Base-by-base conservation (phyloP, 2,797 vertebrate genomes). In the Potorous gilbertii region DNA sequence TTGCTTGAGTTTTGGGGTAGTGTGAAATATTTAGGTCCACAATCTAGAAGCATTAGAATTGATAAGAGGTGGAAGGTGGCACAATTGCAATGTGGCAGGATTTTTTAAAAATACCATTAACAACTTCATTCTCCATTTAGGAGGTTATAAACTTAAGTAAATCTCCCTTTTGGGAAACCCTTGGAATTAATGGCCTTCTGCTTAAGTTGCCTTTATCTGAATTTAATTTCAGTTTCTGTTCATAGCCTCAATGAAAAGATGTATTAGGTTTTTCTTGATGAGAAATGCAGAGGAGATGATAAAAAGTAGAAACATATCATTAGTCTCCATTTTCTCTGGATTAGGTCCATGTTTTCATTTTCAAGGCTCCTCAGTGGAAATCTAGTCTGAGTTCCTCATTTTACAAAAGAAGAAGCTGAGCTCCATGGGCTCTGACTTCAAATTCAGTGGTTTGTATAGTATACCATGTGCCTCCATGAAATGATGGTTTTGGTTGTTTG, bases 101-200 rank as follows among this genome's bases (percentile, higher is more conserved):
- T 90, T 93, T 46, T 55, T 18, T 94, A 56, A 6, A 91, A 97
- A 95, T 52, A 55, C 46, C 50, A 54, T 74, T 59, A 96, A 97
- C 94, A 98, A 92, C 91, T 46, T 54, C 40, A 90, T 9, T 95
- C 16, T 97, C 91, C 96, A 97, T 94, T 66, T 96, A 95, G 62
- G 62, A 87, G 89, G 91, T 95, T 96, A 97, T 94, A 96, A 92
- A 94, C 46, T 27, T 96, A 55, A 54, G 91, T 62, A 91, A 91
- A 95, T 96, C 94, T 95, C 56, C 93, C 96, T 93, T 34, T 91
- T 96, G 96, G 27, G 56, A 56, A 56, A 55, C 2, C 90, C 95
- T 56, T 56, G 74, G 94, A 96, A 55, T 55, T 87, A 93, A 92
- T 90, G 28, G 52, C 11, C 87, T 94, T 96, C 92, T 97, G 54